Evolutionary conservation across 2,113 vertebrate genomes (phyloP), one percentile per base, ranked within the genome.

Genomic region (Globicephala melas): DNA sequence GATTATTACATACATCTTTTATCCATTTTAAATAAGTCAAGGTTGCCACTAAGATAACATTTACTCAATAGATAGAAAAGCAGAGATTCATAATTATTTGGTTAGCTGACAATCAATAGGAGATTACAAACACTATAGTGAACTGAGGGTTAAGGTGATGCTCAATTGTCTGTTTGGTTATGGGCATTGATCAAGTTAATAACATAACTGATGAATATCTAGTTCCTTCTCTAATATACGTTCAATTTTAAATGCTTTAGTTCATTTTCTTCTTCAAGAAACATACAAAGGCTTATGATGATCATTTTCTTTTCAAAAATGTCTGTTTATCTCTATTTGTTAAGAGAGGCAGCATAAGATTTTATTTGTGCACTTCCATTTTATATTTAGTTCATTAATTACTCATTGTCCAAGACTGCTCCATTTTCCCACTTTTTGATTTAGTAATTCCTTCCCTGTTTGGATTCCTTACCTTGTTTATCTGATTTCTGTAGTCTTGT

Each of bases 171-270:
- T 77, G 67, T 53, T 77, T 93, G 53, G 81, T 95, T 94, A 83
- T 63, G 44, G 23, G 8, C 93, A 97, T 97, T 89, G 80, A 96
- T 96, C 93, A 97, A 85, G 8, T 82, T 97, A 96, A 96, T 96
- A 79, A 70, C 33, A 44, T 67, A 81, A 97, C 23, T 44, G 33
- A 23, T 79, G 65, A 63, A 62, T 60, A 11, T 6, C n/a, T 33
- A 80, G 41, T 94, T 71, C 62, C 60, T 65, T 80, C 17, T 67
- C 14, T 77, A 50, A 50, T 82, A 89, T 28, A 20, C 31, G 63
- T 89, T 94, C 41, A 89, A 7, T 94, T 93, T 8, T 33, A 94
- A 97, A 47, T 36, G 15, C 92, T 81, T 93, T 82, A 79, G 47
- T 33, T 96, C 26, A 79, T 86, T 96, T 94, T 12, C 6, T 79